Evolutionary conservation across 2,797 vertebrate species (phyloP), one percentile per base, ranked within the genome.

Genomic region (Diplodus sargus): DNA sequence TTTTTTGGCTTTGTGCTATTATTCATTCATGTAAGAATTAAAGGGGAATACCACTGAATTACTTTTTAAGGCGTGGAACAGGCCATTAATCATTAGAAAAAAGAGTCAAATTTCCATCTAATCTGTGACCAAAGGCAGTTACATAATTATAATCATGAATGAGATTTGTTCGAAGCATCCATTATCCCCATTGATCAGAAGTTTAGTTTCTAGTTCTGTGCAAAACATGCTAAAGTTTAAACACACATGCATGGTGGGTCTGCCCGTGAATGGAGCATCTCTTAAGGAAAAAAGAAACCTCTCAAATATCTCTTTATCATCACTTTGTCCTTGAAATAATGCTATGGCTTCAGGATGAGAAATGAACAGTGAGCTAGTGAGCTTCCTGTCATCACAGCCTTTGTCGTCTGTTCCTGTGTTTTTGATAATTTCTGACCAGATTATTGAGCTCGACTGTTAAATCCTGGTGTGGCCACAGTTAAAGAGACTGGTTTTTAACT

Each of bases 301-400:
- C 34, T 39, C 48, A 49, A 70, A 82, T 68, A 73, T 74, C 51
- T 78, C 30, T 45, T 61, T 64, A 66, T 82, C 76, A 63, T 52
- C 54, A 16, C 39, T 70, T 70, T 74, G 78, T 81, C 70, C n/a
- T 28, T 54, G 25, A 69, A 70, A 53, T 68, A 70, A 59, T 34
- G 20, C 30, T 14, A 39, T 13, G 30, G 45, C 47, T 23, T 48
- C 3, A 17, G 8, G 23, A 23, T 15, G 47, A 49, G 22, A 25
- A 59, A 23, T 14, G 7, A 76, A 42, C 60, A 34, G 18, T 74
- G 42, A 30, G 34, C 56, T 23, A 39, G 28, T 75, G 51, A 45
- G 39, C 57, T 28, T 54, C 11, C 56, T 28, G 34, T 45, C 25
- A 39, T 68, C 74, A 51, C 28, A 28, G 43, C 30, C 10, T 69